Base-by-base conservation (phyloP, 2,113 vertebrate genomes). In the Strigops habroptila region DNA sequence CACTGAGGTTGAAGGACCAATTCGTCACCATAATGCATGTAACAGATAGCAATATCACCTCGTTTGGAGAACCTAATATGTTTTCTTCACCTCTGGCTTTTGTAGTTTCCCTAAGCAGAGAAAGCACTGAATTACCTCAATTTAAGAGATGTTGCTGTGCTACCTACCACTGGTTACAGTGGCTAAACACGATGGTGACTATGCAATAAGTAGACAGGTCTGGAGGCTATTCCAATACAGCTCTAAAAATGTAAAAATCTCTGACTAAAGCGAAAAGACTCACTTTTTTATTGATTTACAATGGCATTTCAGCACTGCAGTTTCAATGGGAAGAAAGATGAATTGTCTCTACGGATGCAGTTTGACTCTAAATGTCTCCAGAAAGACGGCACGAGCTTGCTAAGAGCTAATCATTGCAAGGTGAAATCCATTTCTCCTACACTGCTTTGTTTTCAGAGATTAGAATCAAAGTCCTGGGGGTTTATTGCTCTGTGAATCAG, bases 21-120 rank as follows among this genome's bases (percentile, higher is more conserved):
- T 37, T 46, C 63, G 33, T 59, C 65, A 28, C 46, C 16, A 3
- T 6, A 73, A 77, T 0, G 10, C 41, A 33, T 9, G 0, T 1
- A 79, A 69, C 19, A 44, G 63, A 49, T 10, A 74, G 16, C 10
- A 12, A 31, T 37, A 28, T 0, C 8, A 70, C 65, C 55, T 14
- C 0, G 0, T 57, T 8, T 48, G 17, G 48, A 48, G 39, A 10
- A 57, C 7, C 43, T 8, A 1, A 48, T 31, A n/a, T 1, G 6
- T 3, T 30, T 91, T 71, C 21, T 28, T 59, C 52, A 89, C 57
- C 78, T 76, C 81, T 71, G 77, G 33, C 33, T 95, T 87, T 41
- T 44, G 74, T 18, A 8, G 18, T 52, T 93, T 22, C 48, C 69
- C 65, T 30, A 3, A 48, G 62, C 35, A 43, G 18, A 81, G 65